A percentile compares a stretch with the other conserved stretches of the same genome.
Evolutionary conservation across 2,888 invertebrate genomes (phyloP).

Genomic region (Thymelicus lineola): DNA sequence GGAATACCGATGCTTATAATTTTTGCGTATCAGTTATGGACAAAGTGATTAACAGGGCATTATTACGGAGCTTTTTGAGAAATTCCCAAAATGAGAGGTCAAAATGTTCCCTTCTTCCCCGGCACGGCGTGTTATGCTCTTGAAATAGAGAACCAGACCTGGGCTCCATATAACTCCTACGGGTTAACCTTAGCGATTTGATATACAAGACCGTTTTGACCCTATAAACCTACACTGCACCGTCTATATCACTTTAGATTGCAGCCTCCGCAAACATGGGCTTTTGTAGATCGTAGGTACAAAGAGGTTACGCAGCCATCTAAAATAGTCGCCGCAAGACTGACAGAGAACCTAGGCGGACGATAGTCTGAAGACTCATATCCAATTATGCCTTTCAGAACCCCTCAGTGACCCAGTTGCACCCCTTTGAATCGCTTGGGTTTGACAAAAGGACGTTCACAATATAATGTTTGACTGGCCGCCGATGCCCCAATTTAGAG

Average conservation of each 20-base stretch:
- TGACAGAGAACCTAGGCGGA: constrained; percentile 59
- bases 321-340: constrained; percentile 58
- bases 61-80: too few species aligned
- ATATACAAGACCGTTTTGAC: constrained; percentile 23
- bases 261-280: constrained; percentile 28
- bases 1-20: background rate
- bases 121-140: too few species aligned
- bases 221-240: constrained; percentile 11
- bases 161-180: constrained; percentile 9
- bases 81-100: too few species aligned
- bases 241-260: constrained; percentile 31
- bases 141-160: background rate
- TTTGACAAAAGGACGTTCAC: constrained; percentile 76
- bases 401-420: constrained; percentile 76
- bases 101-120: too few species aligned
- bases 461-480: constrained; percentile 71
- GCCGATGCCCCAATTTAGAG: constrained; percentile 70
- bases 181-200: background rate
- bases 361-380: constrained; percentile 55
- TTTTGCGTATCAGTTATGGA: too few species aligned
- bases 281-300: constrained; percentile 27
- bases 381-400: constrained; percentile 64
- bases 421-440: constrained; percentile 70
- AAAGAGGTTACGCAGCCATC: constrained; percentile 46
- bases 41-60: too few species aligned